Conservation (phyloP, 2,797 vertebrate genomes). For the Perdix hodgsoniae region DNA sequence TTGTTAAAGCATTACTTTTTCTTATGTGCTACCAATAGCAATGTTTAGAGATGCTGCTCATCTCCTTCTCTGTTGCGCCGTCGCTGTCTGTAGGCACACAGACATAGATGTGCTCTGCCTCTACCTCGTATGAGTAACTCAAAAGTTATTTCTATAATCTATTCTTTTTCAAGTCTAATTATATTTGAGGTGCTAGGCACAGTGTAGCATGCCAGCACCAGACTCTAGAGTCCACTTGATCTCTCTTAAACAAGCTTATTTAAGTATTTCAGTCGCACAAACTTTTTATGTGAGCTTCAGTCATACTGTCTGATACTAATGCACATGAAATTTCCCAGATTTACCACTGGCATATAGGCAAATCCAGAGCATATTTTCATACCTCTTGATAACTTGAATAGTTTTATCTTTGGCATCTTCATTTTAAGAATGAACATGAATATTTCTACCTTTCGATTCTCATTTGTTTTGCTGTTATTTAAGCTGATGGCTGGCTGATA, state of each 20-base stretch:
- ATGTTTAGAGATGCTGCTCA: background rate
- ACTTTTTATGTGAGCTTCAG: background rate
- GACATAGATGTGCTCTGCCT: background rate
- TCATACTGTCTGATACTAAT: background rate
- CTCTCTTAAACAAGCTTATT: background rate
- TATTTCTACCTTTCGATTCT: background rate
- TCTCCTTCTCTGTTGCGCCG: background rate
- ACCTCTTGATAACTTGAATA: background rate
- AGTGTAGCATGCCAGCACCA: background rate
- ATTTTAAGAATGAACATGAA: background rate
- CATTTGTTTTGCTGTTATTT: background rate
- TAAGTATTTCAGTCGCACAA: background rate
- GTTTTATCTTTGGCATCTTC: background rate
- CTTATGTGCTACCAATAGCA: background rate
- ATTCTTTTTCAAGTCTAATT: background rate
- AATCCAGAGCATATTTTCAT: background rate
- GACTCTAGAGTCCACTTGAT: background rate
- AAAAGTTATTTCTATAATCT: background rate
- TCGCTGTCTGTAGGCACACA: background rate
- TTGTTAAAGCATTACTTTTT: background rate
- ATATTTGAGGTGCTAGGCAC: background rate
- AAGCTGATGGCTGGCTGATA: background rate
- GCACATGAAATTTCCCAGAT: background rate
- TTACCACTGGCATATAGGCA: background rate
- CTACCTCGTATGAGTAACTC: background rate